These are phyloP conservation scores for Drosophila eohydei DNA, from an alignment of 2,888 invertebrate species.

Conservation along the genomic window DNA sequence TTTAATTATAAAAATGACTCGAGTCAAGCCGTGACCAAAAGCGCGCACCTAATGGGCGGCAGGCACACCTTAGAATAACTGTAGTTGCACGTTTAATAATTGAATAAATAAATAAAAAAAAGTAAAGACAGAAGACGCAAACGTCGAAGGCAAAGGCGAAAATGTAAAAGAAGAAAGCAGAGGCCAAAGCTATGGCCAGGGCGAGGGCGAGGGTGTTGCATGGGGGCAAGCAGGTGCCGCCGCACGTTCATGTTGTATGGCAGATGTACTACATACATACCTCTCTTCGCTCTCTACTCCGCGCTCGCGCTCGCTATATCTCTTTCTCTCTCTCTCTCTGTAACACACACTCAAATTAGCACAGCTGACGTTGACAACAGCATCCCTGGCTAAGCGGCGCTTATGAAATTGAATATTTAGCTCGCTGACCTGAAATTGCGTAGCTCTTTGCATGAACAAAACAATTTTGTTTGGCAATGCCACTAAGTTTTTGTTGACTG, in stretches of 20 bases:
- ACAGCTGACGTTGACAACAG: slow-evolving; percentile 63
- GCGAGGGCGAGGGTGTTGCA: slow-evolving; percentile 7
- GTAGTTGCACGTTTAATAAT: slow-evolving; percentile 49
- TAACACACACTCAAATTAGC: slow-evolving; percentile 30
- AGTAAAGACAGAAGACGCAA: slow-evolving; percentile 8
- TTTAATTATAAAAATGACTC: slow-evolving; percentile 23
- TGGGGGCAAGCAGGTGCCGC: slow-evolving; percentile 34
- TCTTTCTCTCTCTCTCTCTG: slow-evolving; percentile 1
- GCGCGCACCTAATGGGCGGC: slow-evolving; percentile 9
- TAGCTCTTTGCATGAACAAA: slow-evolving; percentile 18
- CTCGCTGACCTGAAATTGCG: slow-evolving; percentile 10
- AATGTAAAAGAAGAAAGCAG: slow-evolving; percentile 2
- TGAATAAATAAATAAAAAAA: slow-evolving; percentile 23
- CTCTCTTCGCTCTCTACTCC: slow-evolving; percentile 1
- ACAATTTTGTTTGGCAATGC: slow-evolving; percentile 17
- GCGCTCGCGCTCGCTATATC: slow-evolving; percentile 1
- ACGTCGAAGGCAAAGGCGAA: slow-evolving; percentile 16
- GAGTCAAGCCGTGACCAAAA: slow-evolving; percentile 7
- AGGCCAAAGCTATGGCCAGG: not conserved
- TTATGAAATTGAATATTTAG: slow-evolving; percentile 15
- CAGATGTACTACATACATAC: slow-evolving; percentile 16
- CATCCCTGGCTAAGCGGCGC: slow-evolving; percentile 34
- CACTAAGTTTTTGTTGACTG: slow-evolving; percentile 11
- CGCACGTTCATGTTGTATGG: slow-evolving; percentile 28
- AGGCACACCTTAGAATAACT: slow-evolving; percentile 37